Evolutionary conservation across 2,113 vertebrate species (phyloP).

Genomic region (Gallinago media): DNA sequence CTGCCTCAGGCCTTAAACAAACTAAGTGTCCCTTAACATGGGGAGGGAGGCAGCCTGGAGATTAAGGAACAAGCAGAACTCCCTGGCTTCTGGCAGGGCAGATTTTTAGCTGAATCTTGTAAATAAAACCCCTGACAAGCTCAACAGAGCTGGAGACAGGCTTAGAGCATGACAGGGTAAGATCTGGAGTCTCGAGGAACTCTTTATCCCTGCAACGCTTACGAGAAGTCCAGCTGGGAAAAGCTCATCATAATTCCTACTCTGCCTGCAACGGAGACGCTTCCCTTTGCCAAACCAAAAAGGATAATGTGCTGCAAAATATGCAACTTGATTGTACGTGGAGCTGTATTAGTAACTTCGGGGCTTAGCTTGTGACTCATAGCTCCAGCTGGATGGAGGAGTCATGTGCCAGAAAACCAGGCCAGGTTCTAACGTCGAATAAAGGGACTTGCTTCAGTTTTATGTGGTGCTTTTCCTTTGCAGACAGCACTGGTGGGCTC

Average conservation of each 20-base stretch:
- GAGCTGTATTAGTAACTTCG: neutral
- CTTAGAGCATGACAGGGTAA: slow-evolving; percentile 19
- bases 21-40: slow-evolving; percentile 55
- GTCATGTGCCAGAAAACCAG: neutral
- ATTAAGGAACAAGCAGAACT: slow-evolving; percentile 8
- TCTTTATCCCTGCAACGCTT: slow-evolving; percentile 24
- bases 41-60: slow-evolving; percentile 37
- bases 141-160: neutral
- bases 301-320: neutral
- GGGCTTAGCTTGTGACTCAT: neutral
- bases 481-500: neutral
- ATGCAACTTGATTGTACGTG: neutral
- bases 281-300: neutral
- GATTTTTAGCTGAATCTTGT: slow-evolving; percentile 44
- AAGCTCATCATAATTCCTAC: slow-evolving; percentile 38
- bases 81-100: slow-evolving; percentile 4
- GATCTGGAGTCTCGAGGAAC: neutral
- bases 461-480: neutral
- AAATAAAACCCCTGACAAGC: slow-evolving; percentile 40
- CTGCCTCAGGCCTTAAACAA: slow-evolving; percentile 72
- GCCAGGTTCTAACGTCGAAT: neutral
- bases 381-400: neutral
- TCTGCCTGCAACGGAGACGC: neutral
- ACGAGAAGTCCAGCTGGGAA: slow-evolving; percentile 58
- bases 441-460: neutral